A percentile compares a stretch with the other conserved stretches of the same genome.
Conservation (phyloP, 2,888 invertebrate species). For the Parascotia fuliginaria region DNA sequence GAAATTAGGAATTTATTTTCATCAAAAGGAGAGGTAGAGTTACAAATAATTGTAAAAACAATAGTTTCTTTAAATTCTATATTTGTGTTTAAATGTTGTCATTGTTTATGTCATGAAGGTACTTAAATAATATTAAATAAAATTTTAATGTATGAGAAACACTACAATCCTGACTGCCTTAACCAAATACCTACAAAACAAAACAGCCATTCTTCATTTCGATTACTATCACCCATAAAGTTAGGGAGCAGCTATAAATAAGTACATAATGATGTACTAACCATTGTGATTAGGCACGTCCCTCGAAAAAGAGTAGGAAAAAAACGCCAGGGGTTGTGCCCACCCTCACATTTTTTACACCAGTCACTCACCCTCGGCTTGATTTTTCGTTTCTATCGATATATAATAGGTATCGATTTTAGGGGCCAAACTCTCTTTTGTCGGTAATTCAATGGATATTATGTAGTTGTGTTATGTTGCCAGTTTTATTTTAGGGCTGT, state of each 20-base stretch:
- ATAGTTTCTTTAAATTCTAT: no score
- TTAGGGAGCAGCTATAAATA: constrained; percentile 59
- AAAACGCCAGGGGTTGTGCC: constrained; percentile 55
- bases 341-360: constrained; percentile 65
- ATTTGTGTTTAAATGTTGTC: no score
- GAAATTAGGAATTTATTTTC: no score
- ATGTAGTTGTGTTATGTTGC: neutral
- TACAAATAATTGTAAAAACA: no score
- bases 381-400: constrained; percentile 68
- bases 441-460: constrained; percentile 16
- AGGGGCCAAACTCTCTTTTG: constrained; percentile 40
- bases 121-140: no score
- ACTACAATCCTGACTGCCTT: no score
- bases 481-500: neutral
- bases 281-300: constrained; percentile 61
- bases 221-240: constrained; percentile 31
- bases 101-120: no score
- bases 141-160: no score
- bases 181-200: neutral
- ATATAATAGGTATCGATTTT: constrained; percentile 74
- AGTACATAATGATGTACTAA: constrained; percentile 66
- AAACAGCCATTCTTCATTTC: neutral
- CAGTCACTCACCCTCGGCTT: constrained; percentile 63
- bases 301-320: constrained; percentile 51
- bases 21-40: no score